Conservation (phyloP, 2,888 invertebrate species). For the Drosophila helvetica region DNA sequence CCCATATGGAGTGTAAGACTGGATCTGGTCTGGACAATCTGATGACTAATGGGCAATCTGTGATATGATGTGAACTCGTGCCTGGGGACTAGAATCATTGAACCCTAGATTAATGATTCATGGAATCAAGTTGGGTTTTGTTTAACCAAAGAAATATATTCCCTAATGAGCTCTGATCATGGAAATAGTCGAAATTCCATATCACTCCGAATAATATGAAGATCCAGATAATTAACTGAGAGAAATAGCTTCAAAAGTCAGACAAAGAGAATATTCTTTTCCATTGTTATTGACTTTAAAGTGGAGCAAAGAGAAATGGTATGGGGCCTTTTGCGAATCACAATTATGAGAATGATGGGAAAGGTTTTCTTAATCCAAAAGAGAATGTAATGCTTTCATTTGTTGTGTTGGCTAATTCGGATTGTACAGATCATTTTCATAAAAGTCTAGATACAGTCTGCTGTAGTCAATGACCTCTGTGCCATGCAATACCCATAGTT, state of each 20-base stretch:
- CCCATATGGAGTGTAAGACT: not conserved
- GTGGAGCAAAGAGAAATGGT: conserved; percentile 26
- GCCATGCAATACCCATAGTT: too few relatives aligned
- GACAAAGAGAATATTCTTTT: conserved; percentile 29
- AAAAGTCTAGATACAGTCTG: not conserved
- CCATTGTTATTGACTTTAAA: conserved; percentile 24
- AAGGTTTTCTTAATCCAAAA: conserved; percentile 14
- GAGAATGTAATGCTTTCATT: conserved; percentile 31
- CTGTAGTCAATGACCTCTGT: conserved; percentile 23
- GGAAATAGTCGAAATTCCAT: conserved; percentile 8
- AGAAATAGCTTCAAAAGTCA: conserved; percentile 18
- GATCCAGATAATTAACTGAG: conserved; percentile 36
- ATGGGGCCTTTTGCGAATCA: conserved; percentile 2
- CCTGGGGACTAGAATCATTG: conserved; percentile 61
- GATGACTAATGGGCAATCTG: conserved; percentile 61
- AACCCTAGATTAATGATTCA: conserved; percentile 54
- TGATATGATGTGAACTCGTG: conserved; percentile 41
- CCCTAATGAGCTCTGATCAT: conserved; percentile 3
- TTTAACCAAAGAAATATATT: not conserved
- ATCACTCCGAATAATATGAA: conserved; percentile 12
- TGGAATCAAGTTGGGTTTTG: conserved; percentile 6
- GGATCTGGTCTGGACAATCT: conserved; percentile 6
- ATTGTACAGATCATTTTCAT: conserved; percentile 11
- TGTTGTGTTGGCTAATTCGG: conserved; percentile 6
- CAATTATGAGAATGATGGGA: conserved; percentile 32